Base-by-base conservation (phyloP, 2,888 invertebrate genomes). In the Allygus modestus region DNA sequence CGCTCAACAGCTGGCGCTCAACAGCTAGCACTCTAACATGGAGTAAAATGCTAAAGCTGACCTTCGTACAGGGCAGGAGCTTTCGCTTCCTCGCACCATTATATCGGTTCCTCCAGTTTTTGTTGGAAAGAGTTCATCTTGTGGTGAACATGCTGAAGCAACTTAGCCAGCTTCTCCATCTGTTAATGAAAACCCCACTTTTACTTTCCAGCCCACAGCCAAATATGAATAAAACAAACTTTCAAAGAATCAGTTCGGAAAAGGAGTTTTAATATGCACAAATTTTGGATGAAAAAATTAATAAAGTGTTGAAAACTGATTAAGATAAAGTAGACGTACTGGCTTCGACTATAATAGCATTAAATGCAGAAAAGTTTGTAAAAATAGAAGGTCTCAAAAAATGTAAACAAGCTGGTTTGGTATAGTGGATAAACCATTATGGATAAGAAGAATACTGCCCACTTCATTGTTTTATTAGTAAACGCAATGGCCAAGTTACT, bases 71-170 rank as follows among this genome's bases (percentile, higher is more conserved):
- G 65, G 65, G 31, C 20, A 79, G 58, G 26, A 37, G 58, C 65
- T 65, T 65, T 54, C 28, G 75, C 46, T 51, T 58, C 58, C 58
- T 33, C 77, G 37, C 77, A 43, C 46, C 33, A 79, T 37, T 79
- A 79, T 58, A 79, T 51, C 9, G 79, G 79, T 51, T 54, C 58
- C 0, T 79, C 51, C 31, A 79, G 79, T 58, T 79, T 79, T 58
- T 79, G 79, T 51, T 79, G 79, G 79, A 51, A 51, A 28, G 79
- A 79, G 37, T 79, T 51, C 79, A 79, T 79, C 79, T 37, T 79
- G 54, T 33, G 54, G 58, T 58, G 58, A 79, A 79, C 79, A 79
- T 79, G 51, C 51, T 79, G 79, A 2, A 79, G 79, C 1, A 79
- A 79, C 58, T 33, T 58, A 51, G 79, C 12, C 79, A 79, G 28